phyloP scores from a whole-genome alignment of 2,888 invertebrate species.

The Chalcis sispes region DNA sequence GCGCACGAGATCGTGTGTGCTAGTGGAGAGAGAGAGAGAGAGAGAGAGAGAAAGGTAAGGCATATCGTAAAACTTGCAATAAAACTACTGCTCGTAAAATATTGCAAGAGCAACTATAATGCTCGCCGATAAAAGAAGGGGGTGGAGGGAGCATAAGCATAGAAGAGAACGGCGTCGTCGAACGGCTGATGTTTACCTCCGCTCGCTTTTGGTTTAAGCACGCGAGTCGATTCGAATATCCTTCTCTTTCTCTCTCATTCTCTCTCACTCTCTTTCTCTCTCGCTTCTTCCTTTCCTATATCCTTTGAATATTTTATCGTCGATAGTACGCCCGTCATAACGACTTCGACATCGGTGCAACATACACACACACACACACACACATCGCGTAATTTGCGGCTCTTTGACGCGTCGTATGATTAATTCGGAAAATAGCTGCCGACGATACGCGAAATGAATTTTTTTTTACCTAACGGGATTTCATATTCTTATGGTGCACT shows the following conservation, averaged over 20 bases:
- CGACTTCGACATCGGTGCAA: constrained; percentile 9
- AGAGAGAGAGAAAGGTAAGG: background rate
- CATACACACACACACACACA: background rate
- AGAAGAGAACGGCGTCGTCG: too few species aligned
- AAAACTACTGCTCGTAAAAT: constrained; percentile 56
- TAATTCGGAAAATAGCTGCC: constrained; percentile 9
- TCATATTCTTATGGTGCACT: too few species aligned
- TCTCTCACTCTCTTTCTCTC: too few species aligned
- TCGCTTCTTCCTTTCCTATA: too few species aligned
- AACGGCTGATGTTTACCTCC: constrained; percentile 23
- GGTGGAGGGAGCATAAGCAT: background rate
- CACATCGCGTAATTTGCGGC: constrained; percentile 22
- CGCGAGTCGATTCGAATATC: constrained; percentile 37
- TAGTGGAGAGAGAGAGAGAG: background rate
- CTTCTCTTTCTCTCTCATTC: too few species aligned
- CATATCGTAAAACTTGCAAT: constrained; percentile 55
- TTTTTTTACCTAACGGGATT: too few species aligned
- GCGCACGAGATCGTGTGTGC: too few species aligned
- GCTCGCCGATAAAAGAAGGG: constrained; percentile 43
- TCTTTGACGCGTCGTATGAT: constrained; percentile 39
- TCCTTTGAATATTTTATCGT: constrained; percentile 46
- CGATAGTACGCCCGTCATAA: background rate
- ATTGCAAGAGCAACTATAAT: constrained; percentile 53
- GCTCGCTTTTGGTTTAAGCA: constrained; percentile 40
- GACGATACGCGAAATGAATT: constrained; percentile 2